A percentile compares a stretch with the other conserved stretches of the same genome.
phyloP scores from a whole-genome alignment of 1,140 invertebrate genomes.

The Ruditapes philippinarum region DNA sequence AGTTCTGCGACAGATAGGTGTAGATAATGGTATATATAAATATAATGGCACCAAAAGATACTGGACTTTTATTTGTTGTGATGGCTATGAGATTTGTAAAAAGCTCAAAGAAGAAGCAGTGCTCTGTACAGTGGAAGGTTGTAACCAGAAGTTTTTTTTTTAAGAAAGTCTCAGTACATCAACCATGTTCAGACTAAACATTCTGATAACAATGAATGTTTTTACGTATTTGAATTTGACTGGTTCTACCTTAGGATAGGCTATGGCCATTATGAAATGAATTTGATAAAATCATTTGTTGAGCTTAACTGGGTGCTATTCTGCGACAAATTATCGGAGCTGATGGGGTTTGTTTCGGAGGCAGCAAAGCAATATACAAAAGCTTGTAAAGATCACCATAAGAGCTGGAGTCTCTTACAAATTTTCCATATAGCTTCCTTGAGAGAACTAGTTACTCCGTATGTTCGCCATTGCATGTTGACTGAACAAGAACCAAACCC shows the following conservation, averaged over 20 bases:
- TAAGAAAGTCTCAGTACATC: too few species aligned
- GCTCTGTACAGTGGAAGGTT: too few species aligned
- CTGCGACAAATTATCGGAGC: background rate
- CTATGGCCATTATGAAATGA: too few species aligned
- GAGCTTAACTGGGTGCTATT: conserved; percentile 27
- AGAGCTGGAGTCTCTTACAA: background rate
- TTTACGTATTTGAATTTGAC: conserved; percentile 4
- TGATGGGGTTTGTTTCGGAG: background rate
- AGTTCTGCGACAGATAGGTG: too few species aligned
- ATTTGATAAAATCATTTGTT: too few species aligned
- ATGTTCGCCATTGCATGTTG: too few species aligned
- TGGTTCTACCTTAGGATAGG: background rate
- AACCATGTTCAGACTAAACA: background rate
- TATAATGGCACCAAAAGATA: too few species aligned
- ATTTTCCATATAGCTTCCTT: conserved; percentile 13
- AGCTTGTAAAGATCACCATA: conserved; percentile 38
- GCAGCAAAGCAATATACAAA: conserved; percentile 11
- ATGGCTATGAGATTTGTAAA: too few species aligned
- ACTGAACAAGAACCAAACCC: background rate
- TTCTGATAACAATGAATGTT: background rate
- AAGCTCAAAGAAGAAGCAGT: background rate
- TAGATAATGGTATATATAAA: too few species aligned
- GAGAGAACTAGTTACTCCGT: too few species aligned
- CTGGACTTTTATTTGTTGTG: too few species aligned
- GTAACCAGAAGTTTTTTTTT: background rate